Conservation (phyloP, 1,140 invertebrate species). For the Macrobrachium nipponense region DNA sequence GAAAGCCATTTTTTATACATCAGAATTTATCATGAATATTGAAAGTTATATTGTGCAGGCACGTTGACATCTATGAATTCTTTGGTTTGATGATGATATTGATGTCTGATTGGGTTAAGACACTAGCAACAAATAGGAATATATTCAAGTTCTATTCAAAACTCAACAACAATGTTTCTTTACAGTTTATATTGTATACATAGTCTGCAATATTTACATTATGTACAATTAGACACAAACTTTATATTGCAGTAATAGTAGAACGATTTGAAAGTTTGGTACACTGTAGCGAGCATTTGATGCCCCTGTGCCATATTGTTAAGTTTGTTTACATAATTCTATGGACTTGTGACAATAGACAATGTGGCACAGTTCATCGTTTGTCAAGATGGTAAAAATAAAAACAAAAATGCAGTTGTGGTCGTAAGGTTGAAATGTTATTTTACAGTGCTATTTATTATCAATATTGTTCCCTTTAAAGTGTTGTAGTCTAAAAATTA, state of each 20-base stretch:
- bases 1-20: not conserved
- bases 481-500: too few species aligned
- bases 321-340: not conserved
- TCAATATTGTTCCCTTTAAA: too few species aligned
- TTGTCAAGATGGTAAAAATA: too few species aligned
- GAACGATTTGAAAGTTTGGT: constrained; percentile 10
- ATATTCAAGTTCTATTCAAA: constrained; percentile 4
- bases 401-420: too few species aligned
- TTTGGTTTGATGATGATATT: not conserved
- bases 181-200: constrained; percentile 9
- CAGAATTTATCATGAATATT: constrained; percentile 10
- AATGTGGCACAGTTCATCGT: too few species aligned
- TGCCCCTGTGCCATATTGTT: not conserved
- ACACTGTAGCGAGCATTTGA: constrained; percentile 21
- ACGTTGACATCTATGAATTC: constrained; percentile 9
- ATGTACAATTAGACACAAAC: not conserved
- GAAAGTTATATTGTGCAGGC: constrained; percentile 11
- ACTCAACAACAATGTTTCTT: constrained; percentile 6
- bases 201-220: constrained; percentile 12
- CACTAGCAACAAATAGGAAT: not conserved
- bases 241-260: not conserved
- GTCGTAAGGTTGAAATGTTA: too few species aligned
- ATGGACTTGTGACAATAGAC: too few species aligned
- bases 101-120: not conserved
- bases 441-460: too few species aligned